Conservation (phyloP, 2,888 invertebrate species). For the Pocota personata region DNA sequence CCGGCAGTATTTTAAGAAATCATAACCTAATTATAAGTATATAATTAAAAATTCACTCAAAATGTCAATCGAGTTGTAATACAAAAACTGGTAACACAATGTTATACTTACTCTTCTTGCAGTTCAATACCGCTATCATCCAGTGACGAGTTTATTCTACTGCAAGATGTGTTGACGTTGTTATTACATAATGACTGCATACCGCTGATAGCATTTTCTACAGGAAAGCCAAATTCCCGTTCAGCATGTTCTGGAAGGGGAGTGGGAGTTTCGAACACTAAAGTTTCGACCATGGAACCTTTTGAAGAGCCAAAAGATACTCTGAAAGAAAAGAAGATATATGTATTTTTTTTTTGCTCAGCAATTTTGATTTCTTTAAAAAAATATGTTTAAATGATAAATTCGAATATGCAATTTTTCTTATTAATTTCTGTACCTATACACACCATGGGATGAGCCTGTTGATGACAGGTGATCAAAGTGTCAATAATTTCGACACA, state of each 20-base stretch:
- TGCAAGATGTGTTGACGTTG: slow-evolving; percentile 59
- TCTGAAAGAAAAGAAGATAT: slow-evolving; percentile 84
- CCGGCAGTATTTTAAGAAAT: too few relatives aligned
- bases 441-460: too few relatives aligned
- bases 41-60: too few relatives aligned
- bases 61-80: background rate
- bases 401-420: too few relatives aligned
- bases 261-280: slow-evolving; percentile 92
- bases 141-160: slow-evolving; percentile 82
- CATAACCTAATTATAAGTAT: too few relatives aligned
- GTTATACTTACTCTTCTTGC: slow-evolving; percentile 82
- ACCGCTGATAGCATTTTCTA: slow-evolving; percentile 75
- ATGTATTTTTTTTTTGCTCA: background rate
- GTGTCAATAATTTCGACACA: too few relatives aligned
- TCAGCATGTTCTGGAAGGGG: slow-evolving; percentile 86
- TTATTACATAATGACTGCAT: slow-evolving; percentile 65
- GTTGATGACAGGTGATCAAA: too few relatives aligned
- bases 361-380: too few relatives aligned
- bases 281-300: slow-evolving; percentile 96
- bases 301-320: slow-evolving; percentile 97
- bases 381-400: too few relatives aligned
- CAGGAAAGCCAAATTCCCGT: slow-evolving; percentile 80
- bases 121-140: slow-evolving; percentile 82
- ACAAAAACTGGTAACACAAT: background rate
- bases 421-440: too few relatives aligned